Base-by-base conservation (phyloP, 2,888 invertebrate genomes). In the Dryadula phaetusa region DNA sequence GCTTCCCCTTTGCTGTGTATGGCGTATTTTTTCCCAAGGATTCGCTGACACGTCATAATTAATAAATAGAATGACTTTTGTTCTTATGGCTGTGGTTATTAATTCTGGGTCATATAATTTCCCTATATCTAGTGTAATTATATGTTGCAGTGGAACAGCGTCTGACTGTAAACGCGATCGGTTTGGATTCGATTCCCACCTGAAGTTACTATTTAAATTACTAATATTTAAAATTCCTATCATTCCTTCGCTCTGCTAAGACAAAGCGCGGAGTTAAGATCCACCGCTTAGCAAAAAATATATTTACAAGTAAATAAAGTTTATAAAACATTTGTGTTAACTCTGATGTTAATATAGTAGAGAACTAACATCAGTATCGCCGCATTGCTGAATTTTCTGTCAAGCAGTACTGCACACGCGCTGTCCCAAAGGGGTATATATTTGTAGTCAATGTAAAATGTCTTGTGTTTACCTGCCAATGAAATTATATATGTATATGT, bases 21-120 rank as follows among this genome's bases (percentile, higher is more conserved):
- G 40, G 22, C 7, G 42, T 44, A 28, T 44, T 42, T 44, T 37
- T 42, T 42, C 25, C 16, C 12, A 44, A 42, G 44, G 37, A 22
- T 22, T 37, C 22, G 37, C n/a, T 56, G 54, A 37, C 20, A 40
- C 37, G n/a, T 40, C 18, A 20, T 54, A 37, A 56, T 40, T 56
- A 56, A 22, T 37, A 34, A 3, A 56, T 54, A 34, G 20, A 25
- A n/a, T 10, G 22, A 20, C 4, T 22, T 22, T 40, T 37, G 20
- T 54, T 56, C n/a, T 54, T 40, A n/a, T 40, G 4, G 12, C 8
- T 14, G 20, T 40, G 4, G 12, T 14, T 14, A 37, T 14, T 22
- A 12, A 46, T 46, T 34, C 8, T 34, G 32, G 4, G 32, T 8
- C 8, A 34, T 34, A 34, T 34, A 34, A 34, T 34, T 34, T 34